Evolutionary conservation across 1,140 invertebrate genomes (phyloP).

Genomic region (Pollicipes pollicipes): DNA sequence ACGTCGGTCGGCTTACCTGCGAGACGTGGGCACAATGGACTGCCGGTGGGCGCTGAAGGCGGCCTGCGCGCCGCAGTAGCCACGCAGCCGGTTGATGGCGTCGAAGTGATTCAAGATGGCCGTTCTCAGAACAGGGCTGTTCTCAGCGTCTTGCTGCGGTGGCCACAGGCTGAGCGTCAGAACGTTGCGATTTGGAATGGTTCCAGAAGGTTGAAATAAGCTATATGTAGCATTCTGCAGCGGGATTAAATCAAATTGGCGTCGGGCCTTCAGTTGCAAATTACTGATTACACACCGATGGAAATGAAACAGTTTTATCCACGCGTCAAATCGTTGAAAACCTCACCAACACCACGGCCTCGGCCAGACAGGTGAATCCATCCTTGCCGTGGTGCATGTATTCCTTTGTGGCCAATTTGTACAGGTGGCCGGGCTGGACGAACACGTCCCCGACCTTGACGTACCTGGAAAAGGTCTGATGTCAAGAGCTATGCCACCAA

Average conservation of each 20-base stretch:
- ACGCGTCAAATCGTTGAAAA: background rate
- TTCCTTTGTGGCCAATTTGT: slow-evolving; percentile 60
- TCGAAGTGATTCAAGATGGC: slow-evolving; percentile 75
- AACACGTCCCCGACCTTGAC: slow-evolving; percentile 71
- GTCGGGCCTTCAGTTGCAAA: background rate
- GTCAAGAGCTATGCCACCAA: no score
- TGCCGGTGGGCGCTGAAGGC: slow-evolving; percentile 53
- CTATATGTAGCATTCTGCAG: background rate
- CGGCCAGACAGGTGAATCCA: slow-evolving; percentile 60
- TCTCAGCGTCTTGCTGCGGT: slow-evolving; percentile 52
- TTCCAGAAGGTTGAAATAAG: background rate
- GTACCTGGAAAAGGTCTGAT: slow-evolving; percentile 32
- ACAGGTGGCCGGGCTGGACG: slow-evolving; percentile 47
- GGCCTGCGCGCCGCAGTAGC: slow-evolving; percentile 38
- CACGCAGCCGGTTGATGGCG: slow-evolving; percentile 55
- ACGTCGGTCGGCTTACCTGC: slow-evolving; percentile 32
- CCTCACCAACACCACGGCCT: slow-evolving; percentile 48
- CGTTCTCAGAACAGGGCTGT: slow-evolving; percentile 58
- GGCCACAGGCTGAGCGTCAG: no score
- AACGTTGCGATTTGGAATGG: slow-evolving; percentile 8
- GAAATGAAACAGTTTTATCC: background rate
- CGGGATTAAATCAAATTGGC: background rate
- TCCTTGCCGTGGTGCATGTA: slow-evolving; percentile 62
- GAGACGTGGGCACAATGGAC: slow-evolving; percentile 55
- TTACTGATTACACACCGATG: background rate